Evolutionary conservation across 2,888 invertebrate genomes (phyloP), one percentile per base, ranked within the genome.

Genomic region (Macropis europaea): DNA sequence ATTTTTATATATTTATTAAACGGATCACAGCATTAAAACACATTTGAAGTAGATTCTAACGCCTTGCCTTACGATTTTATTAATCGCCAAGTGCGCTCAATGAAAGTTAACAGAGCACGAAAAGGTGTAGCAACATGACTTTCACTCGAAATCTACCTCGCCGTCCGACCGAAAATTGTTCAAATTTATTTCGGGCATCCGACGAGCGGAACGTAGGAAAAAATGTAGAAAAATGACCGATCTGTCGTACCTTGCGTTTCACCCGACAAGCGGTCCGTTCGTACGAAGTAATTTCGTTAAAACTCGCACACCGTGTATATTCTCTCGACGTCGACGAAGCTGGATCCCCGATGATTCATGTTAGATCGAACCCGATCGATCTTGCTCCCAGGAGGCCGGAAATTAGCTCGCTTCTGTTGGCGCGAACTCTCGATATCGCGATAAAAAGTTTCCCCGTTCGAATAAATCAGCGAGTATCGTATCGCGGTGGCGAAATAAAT

Each of bases 191-290:
- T n/a, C n/a, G n/a, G n/a, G n/a, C n/a, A n/a, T n/a, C n/a, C n/a
- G n/a, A n/a, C n/a, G n/a, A n/a, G n/a, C n/a, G n/a, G n/a, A n/a
- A n/a, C n/a, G n/a, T n/a, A n/a, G n/a, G n/a, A n/a, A n/a, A n/a
- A n/a, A n/a, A n/a, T n/a, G n/a, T n/a, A n/a, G n/a, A n/a, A n/a
- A 13, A 19, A 36, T 36, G 11, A 32, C 32, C 61, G 45, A 32
- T 56, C 30, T 15, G 11, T 24, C 5, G n/a, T n/a, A n/a, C n/a
- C n/a, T n/a, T n/a, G 52, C 9, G 50, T 26, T 52, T 52, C 47
- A 62, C 63, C 74, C 64, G 60, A 17, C 5, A 38, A 40, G 24
- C 34, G 36, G 45, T 62, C 61, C 52, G 62, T 62, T 64, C 52
- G 62, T 34, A 57, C 38, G 40, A 4, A 30, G 73, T 3, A 30